Base-by-base conservation (phyloP, 1,140 invertebrate species). In the Aphaenogaster rudis region DNA sequence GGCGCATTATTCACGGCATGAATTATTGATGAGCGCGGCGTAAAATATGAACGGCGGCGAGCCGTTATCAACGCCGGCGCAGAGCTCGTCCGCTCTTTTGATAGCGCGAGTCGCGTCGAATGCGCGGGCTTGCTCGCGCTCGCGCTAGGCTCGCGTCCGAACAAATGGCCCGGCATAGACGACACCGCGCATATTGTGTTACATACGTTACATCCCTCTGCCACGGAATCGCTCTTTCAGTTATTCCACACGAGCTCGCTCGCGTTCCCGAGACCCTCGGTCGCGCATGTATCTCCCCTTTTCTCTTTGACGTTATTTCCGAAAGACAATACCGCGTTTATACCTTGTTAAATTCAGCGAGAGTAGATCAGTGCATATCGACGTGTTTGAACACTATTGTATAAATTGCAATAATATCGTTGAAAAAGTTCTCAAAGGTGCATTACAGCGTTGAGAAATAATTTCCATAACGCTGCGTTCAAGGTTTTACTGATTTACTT, bases 1-100 rank as follows among this genome's bases (percentile, higher is more conserved):
- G 89, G 91, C 94, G 93, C 94, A 95, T 95, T 94, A 95, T 94
- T 94, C 94, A 94, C 92, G 88, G 93, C 92, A 95, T 95, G 94
- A 94, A 95, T 95, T 94, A 95, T 95, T 95, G 94, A 95, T 95
- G 94, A 95, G 94, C 88, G 80, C 76, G 89, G 92, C 92, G 94
- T 94, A 94, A 94, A 95, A 95, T 94, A 94, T 94, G 93, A 94
- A 94, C 92, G 92, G 88, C 86, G 93, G 89, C 74, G 92, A 94
- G 94, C 94, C 94, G 94, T 95, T 95, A 95, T 95, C 94, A 95
- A 94, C 94, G 93, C 91, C 80, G 88, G 90, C 90, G 89, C 94
- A 94, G 78, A 81, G 93, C 93, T 93, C 92, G 92, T 91, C 84
- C 79, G 71, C 39, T 82, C 72, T 81, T 84, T 50, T 77, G 54